Percentiles rank a stretch among this genome's conserved stretches.
Conservation (phyloP, 30 jellyfish, hydroid and myxozoan species). For the Turritopsis rubra region DNA sequence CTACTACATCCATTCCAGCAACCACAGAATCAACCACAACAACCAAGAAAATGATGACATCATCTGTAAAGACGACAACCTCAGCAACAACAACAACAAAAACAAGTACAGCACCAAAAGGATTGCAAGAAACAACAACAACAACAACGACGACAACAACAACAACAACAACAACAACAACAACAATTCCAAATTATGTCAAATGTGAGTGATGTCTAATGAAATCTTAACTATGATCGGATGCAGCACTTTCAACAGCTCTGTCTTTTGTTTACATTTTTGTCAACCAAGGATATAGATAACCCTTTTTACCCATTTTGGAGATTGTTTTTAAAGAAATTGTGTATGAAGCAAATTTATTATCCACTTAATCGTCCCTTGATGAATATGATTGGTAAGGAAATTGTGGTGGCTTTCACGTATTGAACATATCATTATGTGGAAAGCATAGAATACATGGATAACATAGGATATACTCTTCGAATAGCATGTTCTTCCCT, state of each 20-base stretch:
- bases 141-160: conserved; percentile 1
- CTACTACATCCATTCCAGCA: not conserved
- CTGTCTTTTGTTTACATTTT: not conserved
- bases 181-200: conserved; percentile 7
- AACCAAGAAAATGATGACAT: not conserved
- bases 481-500: too few species aligned
- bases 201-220: not conserved
- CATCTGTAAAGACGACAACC: not conserved
- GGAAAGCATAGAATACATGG: too few species aligned
- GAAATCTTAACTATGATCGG: not conserved
- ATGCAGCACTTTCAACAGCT: not conserved
- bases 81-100: not conserved
- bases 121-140: not conserved
- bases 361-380: too few species aligned
- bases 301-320: too few species aligned
- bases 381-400: too few species aligned
- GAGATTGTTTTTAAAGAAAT: too few species aligned
- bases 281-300: too few species aligned
- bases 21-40: conserved; percentile 12
- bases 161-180: conserved; percentile 11
- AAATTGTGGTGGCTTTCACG: too few species aligned
- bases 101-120: not conserved
- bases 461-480: too few species aligned
- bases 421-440: too few species aligned
- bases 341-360: too few species aligned